A percentile compares a stretch with the other conserved stretches of the same genome.
phyloP scores from a whole-genome alignment of 37 sponge, comb jelly and placozoan genomes.

The Bolinopsis microptera region DNA sequence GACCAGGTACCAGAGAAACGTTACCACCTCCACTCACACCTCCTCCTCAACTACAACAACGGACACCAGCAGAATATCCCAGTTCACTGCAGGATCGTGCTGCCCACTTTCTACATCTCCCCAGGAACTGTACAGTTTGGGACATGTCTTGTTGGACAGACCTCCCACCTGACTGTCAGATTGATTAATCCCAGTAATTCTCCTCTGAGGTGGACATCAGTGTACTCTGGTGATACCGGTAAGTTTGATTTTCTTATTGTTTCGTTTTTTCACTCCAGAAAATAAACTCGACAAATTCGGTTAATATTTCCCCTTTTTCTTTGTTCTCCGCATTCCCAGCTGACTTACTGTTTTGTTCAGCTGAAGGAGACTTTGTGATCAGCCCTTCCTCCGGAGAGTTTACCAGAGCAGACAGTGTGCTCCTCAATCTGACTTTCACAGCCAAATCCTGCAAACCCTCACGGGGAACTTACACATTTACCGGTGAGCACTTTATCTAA shows the following conservation, averaged over 20 bases:
- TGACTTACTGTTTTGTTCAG: too few species aligned
- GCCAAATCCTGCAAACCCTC: conserved; percentile 15
- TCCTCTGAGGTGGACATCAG: conserved; percentile 21
- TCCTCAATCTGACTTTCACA: conserved; percentile 18
- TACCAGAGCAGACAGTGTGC: background rate
- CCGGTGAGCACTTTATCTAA: background rate
- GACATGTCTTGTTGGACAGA: conserved; percentile 66
- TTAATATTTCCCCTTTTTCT: too few species aligned
- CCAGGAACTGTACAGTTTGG: conserved; percentile 31
- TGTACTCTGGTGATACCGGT: background rate
- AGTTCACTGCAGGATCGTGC: conserved; percentile 52
- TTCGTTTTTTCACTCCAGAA: too few species aligned
- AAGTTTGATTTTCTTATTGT: too few species aligned
- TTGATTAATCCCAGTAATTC: conserved; percentile 44
- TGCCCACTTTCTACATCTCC: conserved; percentile 67
- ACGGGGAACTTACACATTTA: background rate
- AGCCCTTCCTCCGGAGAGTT: background rate
- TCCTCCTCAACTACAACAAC: conserved; percentile 34
- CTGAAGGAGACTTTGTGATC: background rate
- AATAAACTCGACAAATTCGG: too few species aligned
- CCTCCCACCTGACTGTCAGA: conserved; percentile 39
- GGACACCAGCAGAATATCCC: conserved; percentile 25
- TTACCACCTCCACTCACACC: conserved; percentile 58
- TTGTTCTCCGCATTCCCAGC: too few species aligned
- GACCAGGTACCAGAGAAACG: conserved; percentile 60